phyloP scores from a whole-genome alignment of 2,797 vertebrate genomes.

The Phalanger gymnotis region DNA sequence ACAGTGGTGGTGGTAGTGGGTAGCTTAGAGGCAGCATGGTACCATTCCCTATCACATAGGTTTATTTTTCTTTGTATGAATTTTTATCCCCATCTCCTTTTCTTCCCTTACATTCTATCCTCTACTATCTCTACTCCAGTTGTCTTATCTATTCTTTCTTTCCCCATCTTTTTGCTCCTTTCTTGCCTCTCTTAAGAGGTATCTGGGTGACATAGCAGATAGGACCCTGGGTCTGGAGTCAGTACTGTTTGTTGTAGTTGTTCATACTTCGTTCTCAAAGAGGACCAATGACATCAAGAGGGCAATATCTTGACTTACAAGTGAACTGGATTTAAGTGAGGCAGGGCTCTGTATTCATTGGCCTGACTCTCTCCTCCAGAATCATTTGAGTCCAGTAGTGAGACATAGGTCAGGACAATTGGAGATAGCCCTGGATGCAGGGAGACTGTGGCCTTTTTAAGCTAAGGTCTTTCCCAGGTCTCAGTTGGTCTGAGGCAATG shows the following conservation, averaged over 20 bases:
- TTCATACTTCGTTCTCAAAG: not conserved
- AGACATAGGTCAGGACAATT: not conserved
- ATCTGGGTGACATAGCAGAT: not conserved
- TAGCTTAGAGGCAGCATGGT: not conserved
- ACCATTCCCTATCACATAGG: not conserved
- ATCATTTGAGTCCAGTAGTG: not conserved
- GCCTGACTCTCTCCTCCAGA: not conserved
- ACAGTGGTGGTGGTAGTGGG: not conserved
- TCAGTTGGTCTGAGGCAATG: not conserved
- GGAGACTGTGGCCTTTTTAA: not conserved
- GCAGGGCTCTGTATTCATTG: not conserved
- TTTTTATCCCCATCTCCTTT: not conserved
- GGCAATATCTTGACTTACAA: not conserved
- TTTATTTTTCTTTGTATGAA: fast-evolving
- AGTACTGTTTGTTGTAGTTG: not conserved
- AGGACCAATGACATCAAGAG: not conserved
- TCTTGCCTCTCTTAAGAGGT: not conserved
- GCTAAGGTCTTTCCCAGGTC: not conserved
- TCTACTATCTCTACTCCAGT: not conserved
- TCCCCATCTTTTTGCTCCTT: not conserved
- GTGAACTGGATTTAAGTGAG: not conserved
- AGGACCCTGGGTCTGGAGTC: not conserved
- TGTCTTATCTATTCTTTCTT: not conserved
- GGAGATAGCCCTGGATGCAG: not conserved
- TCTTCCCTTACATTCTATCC: not conserved